Evolutionary conservation across 2,113 vertebrate species (phyloP).

Genomic region (Clinocottus analis): DNA sequence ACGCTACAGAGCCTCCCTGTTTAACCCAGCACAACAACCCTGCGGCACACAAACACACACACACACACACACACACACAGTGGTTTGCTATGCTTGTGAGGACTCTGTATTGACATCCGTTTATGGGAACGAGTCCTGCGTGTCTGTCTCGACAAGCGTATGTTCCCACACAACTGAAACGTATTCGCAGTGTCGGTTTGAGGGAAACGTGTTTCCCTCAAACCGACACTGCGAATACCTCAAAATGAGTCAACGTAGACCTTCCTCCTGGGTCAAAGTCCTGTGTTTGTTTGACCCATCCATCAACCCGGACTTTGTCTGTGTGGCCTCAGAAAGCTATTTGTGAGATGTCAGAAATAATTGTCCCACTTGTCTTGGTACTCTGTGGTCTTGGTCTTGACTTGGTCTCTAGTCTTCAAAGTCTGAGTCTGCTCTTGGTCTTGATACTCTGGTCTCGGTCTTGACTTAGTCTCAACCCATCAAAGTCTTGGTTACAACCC

Average conservation of each 20-base stretch:
- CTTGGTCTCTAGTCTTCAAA: too few relatives aligned
- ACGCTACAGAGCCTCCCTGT: constrained; percentile 66
- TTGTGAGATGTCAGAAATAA: too few relatives aligned
- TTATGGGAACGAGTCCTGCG: neutral
- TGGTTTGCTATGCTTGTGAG: constrained; percentile 5
- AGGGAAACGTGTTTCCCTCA: neutral
- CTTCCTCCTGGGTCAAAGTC: neutral
- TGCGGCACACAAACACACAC: constrained; percentile 26
- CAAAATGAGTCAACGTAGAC: too few relatives aligned
- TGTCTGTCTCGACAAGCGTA: neutral
- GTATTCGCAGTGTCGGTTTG: neutral
- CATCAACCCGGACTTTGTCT: too few relatives aligned
- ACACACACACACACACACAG: constrained; percentile 7
- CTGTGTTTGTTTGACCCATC: neutral
- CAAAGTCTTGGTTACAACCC: neutral
- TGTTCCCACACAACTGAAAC: neutral
- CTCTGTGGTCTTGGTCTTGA: neutral
- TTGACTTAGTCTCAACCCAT: neutral
- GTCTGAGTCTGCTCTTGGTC: too few relatives aligned
- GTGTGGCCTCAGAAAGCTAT: too few relatives aligned
- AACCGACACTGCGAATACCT: too few relatives aligned
- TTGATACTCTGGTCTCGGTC: too few relatives aligned
- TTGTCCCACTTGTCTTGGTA: too few relatives aligned
- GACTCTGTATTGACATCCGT: constrained; percentile 19
- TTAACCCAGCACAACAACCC: constrained; percentile 55